A percentile compares a stretch with the other conserved stretches of the same genome.
These are phyloP conservation scores for Staurois parvus DNA, from an alignment of 2,797 vertebrate genomes.

Conservation along the genomic window DNA sequence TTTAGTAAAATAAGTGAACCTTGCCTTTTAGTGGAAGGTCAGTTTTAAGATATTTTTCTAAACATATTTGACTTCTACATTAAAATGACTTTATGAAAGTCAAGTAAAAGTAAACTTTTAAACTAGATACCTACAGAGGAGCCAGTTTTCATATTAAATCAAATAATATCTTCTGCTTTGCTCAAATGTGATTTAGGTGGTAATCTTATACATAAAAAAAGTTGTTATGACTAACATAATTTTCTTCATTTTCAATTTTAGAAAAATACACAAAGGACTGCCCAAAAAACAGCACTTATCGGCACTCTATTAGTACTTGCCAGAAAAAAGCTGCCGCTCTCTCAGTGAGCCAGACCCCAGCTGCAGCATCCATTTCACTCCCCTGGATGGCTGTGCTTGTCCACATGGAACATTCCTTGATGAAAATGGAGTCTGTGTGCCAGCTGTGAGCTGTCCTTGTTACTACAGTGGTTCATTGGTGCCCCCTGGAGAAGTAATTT, in stretches of 20 bases:
- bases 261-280: slow-evolving; percentile 79
- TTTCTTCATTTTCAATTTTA: slow-evolving; percentile 64
- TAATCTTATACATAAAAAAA: no score
- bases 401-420: slow-evolving; percentile 79
- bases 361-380: slow-evolving; percentile 77
- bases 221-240: no score
- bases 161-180: no score
- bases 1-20: no score
- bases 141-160: no score
- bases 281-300: slow-evolving; percentile 79
- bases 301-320: slow-evolving; percentile 74
- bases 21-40: no score
- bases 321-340: slow-evolving; percentile 80
- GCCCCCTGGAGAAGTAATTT: slow-evolving; percentile 79
- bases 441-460: slow-evolving; percentile 81
- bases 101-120: no score
- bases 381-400: slow-evolving; percentile 85
- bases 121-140: no score
- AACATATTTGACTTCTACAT: no score
- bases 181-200: no score
- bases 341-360: slow-evolving; percentile 76
- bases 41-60: no score
- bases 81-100: no score
- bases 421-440: slow-evolving; percentile 81
- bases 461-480: slow-evolving; percentile 79